Conservation (phyloP, 2,888 invertebrate species). For the Sabatieria punctata region DNA sequence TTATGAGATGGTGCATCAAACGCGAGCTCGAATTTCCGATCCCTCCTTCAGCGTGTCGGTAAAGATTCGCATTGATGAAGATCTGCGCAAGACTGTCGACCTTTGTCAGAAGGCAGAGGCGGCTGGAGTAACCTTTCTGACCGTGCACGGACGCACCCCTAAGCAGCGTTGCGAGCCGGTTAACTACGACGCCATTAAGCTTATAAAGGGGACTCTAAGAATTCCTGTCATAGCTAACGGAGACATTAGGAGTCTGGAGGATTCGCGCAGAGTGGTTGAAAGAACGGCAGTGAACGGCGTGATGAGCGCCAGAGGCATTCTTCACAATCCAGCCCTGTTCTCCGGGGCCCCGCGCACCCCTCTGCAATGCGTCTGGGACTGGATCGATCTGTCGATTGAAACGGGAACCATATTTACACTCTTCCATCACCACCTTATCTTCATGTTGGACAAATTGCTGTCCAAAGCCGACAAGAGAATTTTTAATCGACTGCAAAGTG, state of each 20-base stretch:
- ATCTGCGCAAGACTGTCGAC: conserved; percentile 52
- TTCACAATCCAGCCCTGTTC: conserved; percentile 78
- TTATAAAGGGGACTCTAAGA: conserved; percentile 50
- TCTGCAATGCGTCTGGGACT: conserved; percentile 55
- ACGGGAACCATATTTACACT: conserved; percentile 56
- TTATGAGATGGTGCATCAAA: conserved; percentile 56
- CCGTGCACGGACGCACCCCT: conserved; percentile 79
- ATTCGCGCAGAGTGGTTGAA: conserved; percentile 49
- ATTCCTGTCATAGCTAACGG: conserved; percentile 86
- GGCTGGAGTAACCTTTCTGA: conserved; percentile 69
- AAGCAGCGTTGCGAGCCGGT: conserved; percentile 52
- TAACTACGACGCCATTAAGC: conserved; percentile 50
- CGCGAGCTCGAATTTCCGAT: conserved; percentile 51
- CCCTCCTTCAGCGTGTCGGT: conserved; percentile 65
- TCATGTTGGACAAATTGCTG: conserved; percentile 73
- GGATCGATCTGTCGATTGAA: conserved; percentile 46
- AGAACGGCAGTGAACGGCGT: conserved; percentile 54
- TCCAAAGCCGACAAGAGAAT: conserved; percentile 51
- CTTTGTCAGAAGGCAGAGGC: conserved; percentile 52
- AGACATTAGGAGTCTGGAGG: conserved; percentile 55
- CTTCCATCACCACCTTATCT: conserved; percentile 88
- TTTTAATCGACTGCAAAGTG: conserved; percentile 58
- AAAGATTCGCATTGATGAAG: conserved; percentile 65
- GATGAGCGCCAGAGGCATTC: conserved; percentile 77
- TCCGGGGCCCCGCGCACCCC: conserved; percentile 54